A percentile compares a stretch with the other conserved stretches of the same genome.
Conservation (phyloP, 2,888 invertebrate genomes). For the Seira musarum region DNA sequence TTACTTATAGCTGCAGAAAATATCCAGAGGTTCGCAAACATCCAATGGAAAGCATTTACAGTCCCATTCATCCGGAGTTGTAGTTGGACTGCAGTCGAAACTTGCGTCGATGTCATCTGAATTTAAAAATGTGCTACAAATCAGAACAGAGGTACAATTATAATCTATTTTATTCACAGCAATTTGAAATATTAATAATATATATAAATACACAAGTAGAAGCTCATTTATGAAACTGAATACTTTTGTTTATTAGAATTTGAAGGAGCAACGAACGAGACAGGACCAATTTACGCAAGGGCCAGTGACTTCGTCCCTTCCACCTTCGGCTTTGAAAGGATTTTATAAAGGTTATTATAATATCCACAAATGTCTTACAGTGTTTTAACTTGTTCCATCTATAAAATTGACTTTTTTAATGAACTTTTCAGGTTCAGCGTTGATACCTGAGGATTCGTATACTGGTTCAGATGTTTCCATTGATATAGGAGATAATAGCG, state of each 20-base stretch:
- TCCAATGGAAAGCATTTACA: slow-evolving; percentile 83
- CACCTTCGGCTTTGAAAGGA: slow-evolving; percentile 77
- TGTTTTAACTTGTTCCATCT: slow-evolving; percentile 4
- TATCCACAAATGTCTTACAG: too few relatives aligned
- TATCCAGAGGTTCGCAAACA: slow-evolving; percentile 67
- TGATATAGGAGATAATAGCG: slow-evolving; percentile 81
- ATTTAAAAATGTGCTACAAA: slow-evolving; percentile 97
- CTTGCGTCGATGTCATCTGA: slow-evolving; percentile 97
- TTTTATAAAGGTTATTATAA: slow-evolving; percentile 72
- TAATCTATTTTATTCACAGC: too few relatives aligned
- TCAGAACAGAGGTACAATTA: slow-evolving; percentile 91
- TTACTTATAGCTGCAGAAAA: slow-evolving; percentile 69
- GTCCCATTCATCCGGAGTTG: slow-evolving; percentile 94
- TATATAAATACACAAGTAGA: too few relatives aligned
- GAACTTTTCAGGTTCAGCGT: slow-evolving; percentile 72
- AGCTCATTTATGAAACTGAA: slow-evolving; percentile 27
- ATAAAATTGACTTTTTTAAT: slow-evolving; percentile 15
- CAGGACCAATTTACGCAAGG: slow-evolving; percentile 92
- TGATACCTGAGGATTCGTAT: slow-evolving; percentile 71
- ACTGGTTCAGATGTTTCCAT: slow-evolving; percentile 80
- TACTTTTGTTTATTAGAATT: slow-evolving; percentile 78
- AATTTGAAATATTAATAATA: too few relatives aligned
- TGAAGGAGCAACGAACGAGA: slow-evolving; percentile 94
- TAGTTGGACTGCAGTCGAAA: slow-evolving; percentile 92
- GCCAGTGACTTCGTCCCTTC: slow-evolving; percentile 77